Evolutionary conservation across 2,888 invertebrate genomes (phyloP), one percentile per base, ranked within the genome.

Genomic region (Monopis laevigella): DNA sequence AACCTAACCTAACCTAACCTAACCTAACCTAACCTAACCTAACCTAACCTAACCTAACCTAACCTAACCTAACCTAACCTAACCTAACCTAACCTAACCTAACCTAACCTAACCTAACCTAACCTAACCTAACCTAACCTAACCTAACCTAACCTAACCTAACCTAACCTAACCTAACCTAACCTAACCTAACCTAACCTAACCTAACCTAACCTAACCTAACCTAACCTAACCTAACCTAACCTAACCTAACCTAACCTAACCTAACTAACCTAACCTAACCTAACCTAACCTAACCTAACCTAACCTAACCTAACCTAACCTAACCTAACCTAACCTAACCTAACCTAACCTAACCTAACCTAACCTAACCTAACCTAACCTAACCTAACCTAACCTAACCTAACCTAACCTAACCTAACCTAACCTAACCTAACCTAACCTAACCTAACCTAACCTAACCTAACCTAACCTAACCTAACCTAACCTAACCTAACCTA

Each of bases 361-460:
- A 43, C 46, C 43, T 42, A 46, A 46, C 43, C 42, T 43, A 43
- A 45, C 43, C 45, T 45, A 43, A 43, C 45, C 43, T 38, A 45
- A 42, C 44, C 40, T 39, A 42, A 43, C 43, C 43, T 43, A 41
- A 38, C 38, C 38, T 38, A 38, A 38, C 18, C 39, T 26, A 40
- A 40, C 40, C 40, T 40, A 40, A 40, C 40, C 40, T 40, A 40
- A 40, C 40, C 40, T 36, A 29, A 40, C 43, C 43, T 38, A 42
- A 36, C 42, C 42, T 38, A 42, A 42, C 42, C 42, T 42, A 42
- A 42, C 42, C 42, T 42, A n/a, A n/a, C n/a, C n/a, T n/a, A n/a
- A n/a, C n/a, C n/a, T n/a, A n/a, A n/a, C n/a, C n/a, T n/a, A n/a
- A n/a, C 40, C 40, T 40, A 32, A 40, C 34, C 34, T 40, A 40